Percentiles rank a stretch among this genome's conserved stretches.
Evolutionary conservation across 92 coral and sea anemone genomes (phyloP).

Genomic region (Parazoanthus swiftii): DNA sequence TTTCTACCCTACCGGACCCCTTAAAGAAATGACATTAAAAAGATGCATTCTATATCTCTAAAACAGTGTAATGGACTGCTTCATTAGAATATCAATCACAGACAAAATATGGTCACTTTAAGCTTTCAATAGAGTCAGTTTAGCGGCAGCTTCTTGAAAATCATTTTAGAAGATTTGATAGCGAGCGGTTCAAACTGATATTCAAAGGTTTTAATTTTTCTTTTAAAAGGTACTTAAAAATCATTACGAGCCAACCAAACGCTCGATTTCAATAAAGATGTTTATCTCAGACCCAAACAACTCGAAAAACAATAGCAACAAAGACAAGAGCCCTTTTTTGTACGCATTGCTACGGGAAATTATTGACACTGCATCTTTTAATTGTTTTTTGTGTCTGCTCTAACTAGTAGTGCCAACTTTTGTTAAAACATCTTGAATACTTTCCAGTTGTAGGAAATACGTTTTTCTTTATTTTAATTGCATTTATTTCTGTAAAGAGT

Average conservation of each 20-base stretch:
- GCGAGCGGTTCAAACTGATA: background rate
- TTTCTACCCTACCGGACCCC: background rate
- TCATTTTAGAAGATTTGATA: too few species aligned
- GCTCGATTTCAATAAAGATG: too few species aligned
- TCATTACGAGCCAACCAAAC: background rate
- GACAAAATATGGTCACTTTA: background rate
- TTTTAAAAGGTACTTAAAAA: background rate
- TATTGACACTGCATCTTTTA: background rate
- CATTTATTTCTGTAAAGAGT: too few species aligned
- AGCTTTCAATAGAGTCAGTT: background rate
- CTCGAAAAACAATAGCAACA: background rate
- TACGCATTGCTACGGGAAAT: background rate
- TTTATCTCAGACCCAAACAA: background rate
- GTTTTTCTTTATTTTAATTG: too few species aligned
- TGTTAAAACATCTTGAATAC: too few species aligned
- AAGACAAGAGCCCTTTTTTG: background rate
- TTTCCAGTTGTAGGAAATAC: too few species aligned
- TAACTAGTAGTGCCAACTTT: too few species aligned
- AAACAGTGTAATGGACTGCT: background rate
- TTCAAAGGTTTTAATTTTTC: background rate
- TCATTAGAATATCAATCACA: background rate
- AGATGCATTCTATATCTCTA: too few species aligned
- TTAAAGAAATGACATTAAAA: too few species aligned
- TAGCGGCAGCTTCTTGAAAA: background rate
- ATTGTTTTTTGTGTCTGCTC: too few species aligned